A percentile compares a stretch with the other conserved stretches of the same genome.
Conservation (phyloP, 2,113 vertebrate species). For the Gnathochromis pfefferi region DNA sequence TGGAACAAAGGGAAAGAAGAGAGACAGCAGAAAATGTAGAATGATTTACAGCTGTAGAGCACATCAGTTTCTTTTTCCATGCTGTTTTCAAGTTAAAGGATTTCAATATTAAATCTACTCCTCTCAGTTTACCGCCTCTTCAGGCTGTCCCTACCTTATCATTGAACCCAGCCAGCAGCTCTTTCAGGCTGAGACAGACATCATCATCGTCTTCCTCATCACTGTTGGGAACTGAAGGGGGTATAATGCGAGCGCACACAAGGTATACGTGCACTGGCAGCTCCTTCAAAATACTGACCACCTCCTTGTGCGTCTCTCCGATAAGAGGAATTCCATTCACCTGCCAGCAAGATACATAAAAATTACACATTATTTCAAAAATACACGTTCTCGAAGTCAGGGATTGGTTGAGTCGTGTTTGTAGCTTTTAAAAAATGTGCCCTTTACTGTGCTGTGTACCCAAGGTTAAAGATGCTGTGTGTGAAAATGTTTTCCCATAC, state of each 20-base stretch:
- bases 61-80: not conserved
- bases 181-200: conserved; percentile 63
- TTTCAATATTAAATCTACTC: not conserved
- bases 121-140: not conserved
- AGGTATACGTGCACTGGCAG: conserved; percentile 79
- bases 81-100: not conserved
- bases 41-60: not conserved
- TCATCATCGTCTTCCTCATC: conserved; percentile 60
- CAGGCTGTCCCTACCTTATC: conserved; percentile 51
- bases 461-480: not conserved
- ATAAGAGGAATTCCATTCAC: conserved; percentile 86
- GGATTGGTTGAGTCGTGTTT: not conserved
- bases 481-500: not conserved
- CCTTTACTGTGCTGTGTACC: not conserved
- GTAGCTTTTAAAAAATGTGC: not conserved
- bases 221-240: conserved; percentile 39
- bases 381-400: not conserved
- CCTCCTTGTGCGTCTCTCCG: conserved; percentile 87
- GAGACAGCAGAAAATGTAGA: not conserved
- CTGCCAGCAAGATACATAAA: conserved; percentile 49
- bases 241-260: conserved; percentile 77
- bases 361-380: not conserved
- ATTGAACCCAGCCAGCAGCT: conserved; percentile 69
- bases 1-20: conserved; percentile 7
- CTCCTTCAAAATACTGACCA: conserved; percentile 84